Evolutionary conservation across 2,888 invertebrate species (phyloP), one percentile per base, ranked within the genome.

Genomic region (Cephalotes varians): DNA sequence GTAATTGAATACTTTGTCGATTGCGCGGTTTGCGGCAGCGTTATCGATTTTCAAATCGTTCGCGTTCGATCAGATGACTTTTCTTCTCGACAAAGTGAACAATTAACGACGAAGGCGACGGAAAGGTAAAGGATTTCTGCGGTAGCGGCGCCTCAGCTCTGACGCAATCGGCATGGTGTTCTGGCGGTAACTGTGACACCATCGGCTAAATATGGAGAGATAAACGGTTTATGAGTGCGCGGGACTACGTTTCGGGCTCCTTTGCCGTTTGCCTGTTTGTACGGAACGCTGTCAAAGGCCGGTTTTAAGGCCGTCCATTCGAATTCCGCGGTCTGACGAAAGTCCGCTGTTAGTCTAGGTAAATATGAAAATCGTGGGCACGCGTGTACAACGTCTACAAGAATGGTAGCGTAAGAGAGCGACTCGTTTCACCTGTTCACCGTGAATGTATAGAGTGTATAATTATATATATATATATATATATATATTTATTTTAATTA

Each of bases 111-210:
- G 31, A 77, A 21, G 21, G 10, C 5, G 21, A 56, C 18, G 5
- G 15, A 58, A 47, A 49, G 67, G 40, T 67, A 60, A 58, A 51
- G 37, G 21, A 60, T 62, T 54, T 79, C 58, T 83, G 21, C 69
- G 64, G 73, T 58, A 60, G 56, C 81, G 81, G 74, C 77, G 74
- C 80, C 65, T 86, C 54, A 3, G 28, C 56, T 44, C 80, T 87
- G 89, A 89, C 81, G 82, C 76, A 89, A 88, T 85, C 80, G 77
- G 34, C 44, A 85, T 77, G 84, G 82, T 89, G 81, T 88, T 81
- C 76, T 40, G 54, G n/a, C 37, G 37, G 65, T 67, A 86, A 84
- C 60, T 56, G 58, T 83, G 86, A 82, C 81, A 89, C 79, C 69
- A 73, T 85, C 88, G 18, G 5, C 87, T 82, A 88, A 86, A 87